A percentile compares a stretch with the other conserved stretches of the same genome.
These are phyloP conservation scores for Spilarctia lutea DNA, from an alignment of 2,888 invertebrate genomes.

Conservation along the genomic window DNA sequence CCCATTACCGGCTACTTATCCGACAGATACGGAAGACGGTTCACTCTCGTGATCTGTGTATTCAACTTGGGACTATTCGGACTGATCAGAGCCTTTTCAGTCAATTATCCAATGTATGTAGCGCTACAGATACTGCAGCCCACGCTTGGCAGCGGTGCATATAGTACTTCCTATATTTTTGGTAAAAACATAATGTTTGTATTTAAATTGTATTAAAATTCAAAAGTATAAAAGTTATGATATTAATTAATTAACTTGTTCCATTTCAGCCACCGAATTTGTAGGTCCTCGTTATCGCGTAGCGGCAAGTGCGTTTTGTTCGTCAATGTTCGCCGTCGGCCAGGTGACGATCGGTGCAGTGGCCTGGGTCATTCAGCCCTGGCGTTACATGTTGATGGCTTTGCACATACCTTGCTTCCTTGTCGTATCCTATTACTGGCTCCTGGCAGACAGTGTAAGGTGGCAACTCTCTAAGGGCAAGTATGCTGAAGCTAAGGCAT, in stretches of 20 bases:
- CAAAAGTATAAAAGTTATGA: background rate
- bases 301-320: constrained; percentile 88
- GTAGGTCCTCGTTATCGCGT: constrained; percentile 91
- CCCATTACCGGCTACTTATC: constrained; percentile 89
- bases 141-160: constrained; percentile 82
- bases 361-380: constrained; percentile 89
- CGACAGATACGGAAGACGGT: constrained; percentile 86
- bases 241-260: background rate
- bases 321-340: constrained; percentile 90
- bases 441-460: constrained; percentile 88
- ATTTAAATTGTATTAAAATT: background rate
- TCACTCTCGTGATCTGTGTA: constrained; percentile 78
- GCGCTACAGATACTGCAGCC: constrained; percentile 83
- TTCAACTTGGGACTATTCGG: constrained; percentile 78
- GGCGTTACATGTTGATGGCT: constrained; percentile 88
- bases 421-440: constrained; percentile 88
- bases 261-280: constrained; percentile 88
- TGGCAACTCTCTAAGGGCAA: constrained; percentile 91
- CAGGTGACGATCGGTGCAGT: constrained; percentile 88
- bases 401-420: constrained; percentile 89
- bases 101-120: constrained; percentile 84
- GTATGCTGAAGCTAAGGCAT: constrained; percentile 86
- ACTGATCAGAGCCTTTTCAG: constrained; percentile 82
- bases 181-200: constrained; percentile 50
- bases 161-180: constrained; percentile 79